phyloP scores from a whole-genome alignment of 2,797 vertebrate genomes.

The Tokudaia tokunoshimensis region DNA sequence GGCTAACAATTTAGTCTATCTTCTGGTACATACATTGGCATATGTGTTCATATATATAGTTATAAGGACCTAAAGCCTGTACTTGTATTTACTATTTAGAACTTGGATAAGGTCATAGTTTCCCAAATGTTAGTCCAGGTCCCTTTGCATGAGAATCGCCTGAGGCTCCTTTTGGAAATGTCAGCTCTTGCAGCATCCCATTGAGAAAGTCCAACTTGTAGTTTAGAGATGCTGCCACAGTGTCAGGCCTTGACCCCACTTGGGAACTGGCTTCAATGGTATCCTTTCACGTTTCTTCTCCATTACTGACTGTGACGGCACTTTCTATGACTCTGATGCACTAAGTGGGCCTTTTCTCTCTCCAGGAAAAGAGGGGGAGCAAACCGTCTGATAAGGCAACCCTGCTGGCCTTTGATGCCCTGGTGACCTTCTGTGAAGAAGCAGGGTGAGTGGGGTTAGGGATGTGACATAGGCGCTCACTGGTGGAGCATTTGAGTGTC shows the following conservation, averaged over 20 bases:
- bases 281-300: not conserved
- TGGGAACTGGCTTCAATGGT: not conserved
- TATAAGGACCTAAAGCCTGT: not conserved
- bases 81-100: not conserved
- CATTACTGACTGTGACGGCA: not conserved
- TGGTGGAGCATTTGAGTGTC: not conserved
- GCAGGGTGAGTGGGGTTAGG: conserved; percentile 88
- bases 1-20: not conserved
- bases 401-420: conserved; percentile 93
- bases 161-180: conserved; percentile 4
- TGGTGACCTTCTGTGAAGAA: conserved; percentile 95
- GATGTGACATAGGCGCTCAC: too few relatives aligned
- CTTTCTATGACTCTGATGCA: not conserved
- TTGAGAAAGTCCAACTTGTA: not conserved
- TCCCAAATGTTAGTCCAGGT: not conserved
- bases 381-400: conserved; percentile 93
- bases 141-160: not conserved
- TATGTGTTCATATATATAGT: not conserved
- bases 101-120: not conserved
- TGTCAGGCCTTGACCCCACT: not conserved
- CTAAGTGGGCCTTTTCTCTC: conserved; percentile 66
- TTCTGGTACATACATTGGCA: not conserved
- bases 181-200: not conserved
- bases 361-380: conserved; percentile 93
- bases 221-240: not conserved